Base-by-base conservation (phyloP, 2,113 vertebrate species). In the Phoenicopterus ruber region DNA sequence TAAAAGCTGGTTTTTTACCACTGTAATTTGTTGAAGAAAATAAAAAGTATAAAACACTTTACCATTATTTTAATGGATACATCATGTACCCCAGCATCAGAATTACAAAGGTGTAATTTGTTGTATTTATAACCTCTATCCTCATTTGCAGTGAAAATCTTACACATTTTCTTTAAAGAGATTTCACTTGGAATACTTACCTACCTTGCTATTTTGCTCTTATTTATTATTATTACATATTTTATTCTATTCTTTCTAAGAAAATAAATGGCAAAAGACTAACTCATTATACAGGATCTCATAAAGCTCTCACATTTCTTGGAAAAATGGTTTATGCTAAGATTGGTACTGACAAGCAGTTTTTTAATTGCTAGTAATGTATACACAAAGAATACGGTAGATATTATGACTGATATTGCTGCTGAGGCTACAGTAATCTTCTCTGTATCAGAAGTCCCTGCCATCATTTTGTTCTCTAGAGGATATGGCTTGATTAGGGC, bases 281-380 rank as follows among this genome's bases (percentile, higher is more conserved):
- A 94, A 93, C 34, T 97, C 89, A 95, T 96, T 97, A 97, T 86
- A 92, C 21, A 77, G 13, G 18, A 50, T 83, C 80, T 93, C 81
- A 97, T 96, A 62, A 94, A 57, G 31, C 54, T 92, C 96, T 96
- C 54, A 82, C 31, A 70, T 70, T 96, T 95, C 93, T 76, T 88
- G 32, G 70, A 32, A 69, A 94, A 70, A 70, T 42, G 24, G 19
- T 81, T 92, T 91, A 49, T 88, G 54, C 46, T 90, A 70, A 93
- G 81, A 90, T 73, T 93, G 83, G 67, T 97, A 85, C 79, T 86
- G 71, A 97, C 78, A 96, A 96, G 61, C 42, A 93, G 55, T 95
- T 96, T 96, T 97, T 96, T 90, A 96, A 89, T 92, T 96, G 90
- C 96, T 94, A 54, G 82, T 80, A 91, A 86, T 65, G n/a, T 86